phyloP scores from a whole-genome alignment of 2,888 invertebrate genomes.

The Apodemia hepburni region DNA sequence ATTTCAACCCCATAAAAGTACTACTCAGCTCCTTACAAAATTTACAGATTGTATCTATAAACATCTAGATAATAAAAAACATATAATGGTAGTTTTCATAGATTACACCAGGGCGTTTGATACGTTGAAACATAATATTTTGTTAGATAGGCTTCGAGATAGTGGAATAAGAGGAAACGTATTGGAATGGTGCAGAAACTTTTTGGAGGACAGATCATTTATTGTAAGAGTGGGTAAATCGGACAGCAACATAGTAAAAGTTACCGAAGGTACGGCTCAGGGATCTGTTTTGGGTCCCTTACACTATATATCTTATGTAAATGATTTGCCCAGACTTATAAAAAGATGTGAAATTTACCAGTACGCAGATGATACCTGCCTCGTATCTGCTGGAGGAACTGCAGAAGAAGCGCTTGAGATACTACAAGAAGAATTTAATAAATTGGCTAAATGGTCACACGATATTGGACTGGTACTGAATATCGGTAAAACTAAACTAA shows the following conservation, averaged over 20 bases:
- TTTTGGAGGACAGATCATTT: background rate
- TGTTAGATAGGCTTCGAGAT: no score
- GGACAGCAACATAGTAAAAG: no score
- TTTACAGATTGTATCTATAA: no score
- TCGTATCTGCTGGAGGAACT: background rate
- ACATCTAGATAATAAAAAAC: no score
- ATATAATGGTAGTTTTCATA: no score
- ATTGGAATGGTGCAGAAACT: conserved; percentile 19
- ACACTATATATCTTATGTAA: conserved; percentile 2
- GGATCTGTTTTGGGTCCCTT: background rate
- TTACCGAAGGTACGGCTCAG: background rate
- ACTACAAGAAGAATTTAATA: background rate
- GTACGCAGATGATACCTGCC: background rate
- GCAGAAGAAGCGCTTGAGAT: background rate
- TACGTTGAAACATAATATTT: no score
- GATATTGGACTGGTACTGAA: background rate
- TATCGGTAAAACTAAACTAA: background rate
- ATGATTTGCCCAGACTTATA: background rate
- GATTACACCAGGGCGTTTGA: no score
- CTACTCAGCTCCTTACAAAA: no score
- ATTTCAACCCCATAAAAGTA: no score
- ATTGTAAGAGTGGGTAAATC: background rate
- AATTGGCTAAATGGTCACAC: background rate
- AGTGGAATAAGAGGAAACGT: no score
- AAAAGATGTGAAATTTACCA: background rate